Evolutionary conservation across 1,140 invertebrate genomes (phyloP), one percentile per base, ranked within the genome.

Genomic region (Euwallacea fornicatus): DNA sequence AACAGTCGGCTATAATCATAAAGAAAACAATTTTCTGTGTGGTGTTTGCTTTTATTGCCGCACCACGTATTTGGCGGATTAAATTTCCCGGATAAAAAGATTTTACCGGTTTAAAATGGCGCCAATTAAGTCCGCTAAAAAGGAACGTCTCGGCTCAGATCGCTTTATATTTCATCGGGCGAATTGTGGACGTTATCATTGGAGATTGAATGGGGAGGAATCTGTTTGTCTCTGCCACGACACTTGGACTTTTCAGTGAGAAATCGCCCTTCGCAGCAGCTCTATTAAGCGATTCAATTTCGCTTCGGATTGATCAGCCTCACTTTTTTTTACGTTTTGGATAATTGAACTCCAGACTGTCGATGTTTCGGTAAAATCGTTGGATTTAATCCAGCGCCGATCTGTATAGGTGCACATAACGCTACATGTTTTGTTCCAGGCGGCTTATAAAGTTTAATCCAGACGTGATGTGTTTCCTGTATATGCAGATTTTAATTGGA

Each of bases 21-120:
- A 64, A 64, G 62, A 64, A 64, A 64, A 64, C 62, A 64, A 47
- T 64, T 64, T 47, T 50, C 15, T 50, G n/a, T 16, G n/a, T 53
- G 15, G 47, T 33, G 16, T 64, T 46, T 64, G 15, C 15, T 47
- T 64, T 64, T 64, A 50, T 50, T 16, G 44, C 16, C 58, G 21
- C 10, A 42, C 58, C 7, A 16, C 16, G 8, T 42, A 9, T 13
- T 41, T 60, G 9, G 21, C 9, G 58, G 58, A 60, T 60, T 56
- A 21, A 56, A 56, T 56, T 56, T 56, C 8, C 11, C 54, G 11
- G 16, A 16, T 13, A 56, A 56, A 56, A 15, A 16, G 16, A 13
- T 56, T 56, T 56, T 15, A 21, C 11, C 54, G 54, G 11, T 15
- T 56, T 56, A 56, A 56, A 56, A 56, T 56, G 8, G 46, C 9